phyloP scores from a whole-genome alignment of 2,888 invertebrate genomes.

The Choristoneura rosaceana region DNA sequence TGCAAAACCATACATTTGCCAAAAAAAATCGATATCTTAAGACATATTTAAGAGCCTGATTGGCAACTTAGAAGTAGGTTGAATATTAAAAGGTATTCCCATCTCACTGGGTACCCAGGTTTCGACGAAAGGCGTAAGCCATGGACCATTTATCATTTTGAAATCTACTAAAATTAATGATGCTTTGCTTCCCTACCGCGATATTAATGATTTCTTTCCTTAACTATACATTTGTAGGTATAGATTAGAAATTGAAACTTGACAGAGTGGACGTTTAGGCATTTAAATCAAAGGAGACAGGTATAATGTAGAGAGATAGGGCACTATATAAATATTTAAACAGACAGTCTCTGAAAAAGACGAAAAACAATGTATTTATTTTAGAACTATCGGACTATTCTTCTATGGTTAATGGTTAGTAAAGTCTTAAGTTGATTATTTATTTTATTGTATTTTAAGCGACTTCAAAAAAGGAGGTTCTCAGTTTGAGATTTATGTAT shows the following conservation, averaged over 20 bases:
- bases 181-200: slow-evolving; percentile 31
- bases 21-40: neutral
- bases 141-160: slow-evolving; percentile 39
- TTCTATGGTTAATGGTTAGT: no score
- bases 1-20: no score
- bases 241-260: neutral
- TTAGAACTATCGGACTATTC: no score
- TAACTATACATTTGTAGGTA: slow-evolving; percentile 20
- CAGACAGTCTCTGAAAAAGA: neutral
- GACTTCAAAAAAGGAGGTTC: no score
- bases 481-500: no score
- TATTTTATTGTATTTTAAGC: no score
- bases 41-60: neutral
- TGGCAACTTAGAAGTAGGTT: slow-evolving; percentile 9
- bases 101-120: slow-evolving; percentile 26
- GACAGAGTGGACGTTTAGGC: neutral
- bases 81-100: slow-evolving; percentile 28
- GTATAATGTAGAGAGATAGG: neutral
- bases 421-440: no score
- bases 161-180: slow-evolving; percentile 43
- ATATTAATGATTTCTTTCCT: slow-evolving; percentile 41
- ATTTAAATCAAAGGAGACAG: neutral
- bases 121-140: slow-evolving; percentile 39
- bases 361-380: no score
- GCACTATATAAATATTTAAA: no score